Percentiles rank a stretch among this genome's conserved stretches.
Conservation (phyloP, 2,113 vertebrate species). For the human region GRCh38 chr14:65847501-65848000, state of each 20-base stretch:
- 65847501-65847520: background rate
- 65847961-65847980: background rate
- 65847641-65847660: background rate
- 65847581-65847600: background rate
- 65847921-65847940: constrained; percentile 2
- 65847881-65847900: background rate
- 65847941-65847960: background rate
- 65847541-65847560: background rate
- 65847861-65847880: background rate
- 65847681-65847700: background rate
- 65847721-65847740: background rate
- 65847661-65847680: background rate
- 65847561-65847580: background rate
- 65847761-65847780: background rate
- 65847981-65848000: background rate
- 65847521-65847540: background rate
- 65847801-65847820: background rate
- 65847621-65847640: background rate
- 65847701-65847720: background rate
- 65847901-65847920: constrained; percentile 16
- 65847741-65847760: constrained; percentile 2
- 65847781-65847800: background rate
- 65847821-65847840: constrained; percentile 23
- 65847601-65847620: background rate
- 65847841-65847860: background rate